Evolutionary conservation across 2,888 invertebrate species (phyloP), one percentile per base, ranked within the genome.

Genomic region (Acrocera orbiculus): DNA sequence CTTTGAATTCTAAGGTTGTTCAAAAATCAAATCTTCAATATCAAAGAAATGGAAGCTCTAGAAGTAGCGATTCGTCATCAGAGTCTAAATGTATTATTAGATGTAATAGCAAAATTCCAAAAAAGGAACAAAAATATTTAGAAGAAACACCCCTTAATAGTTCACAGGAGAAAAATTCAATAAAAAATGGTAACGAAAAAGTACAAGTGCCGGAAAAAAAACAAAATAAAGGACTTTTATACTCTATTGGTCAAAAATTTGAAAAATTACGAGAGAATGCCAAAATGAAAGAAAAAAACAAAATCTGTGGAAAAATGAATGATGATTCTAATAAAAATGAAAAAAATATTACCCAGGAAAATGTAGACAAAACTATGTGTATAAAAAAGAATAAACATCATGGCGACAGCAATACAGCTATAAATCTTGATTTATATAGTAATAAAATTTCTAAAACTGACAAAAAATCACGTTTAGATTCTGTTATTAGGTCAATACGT

Each of bases 211-310:
- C 64, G 6, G 73, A 72, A 48, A 74, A 73, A 55, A 73, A 74
- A 54, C 63, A 69, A 2, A 66, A 62, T 41, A 59, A 65, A 44
- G 69, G 66, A 39, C 63, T 85, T 44, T 60, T 83, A 25, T 79
- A 79, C 49, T 73, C 74, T 1, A 69, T 83, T 45, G 81, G 85
- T 27, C 80, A 79, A 49, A 77, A 76, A 52, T 65, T 77, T 48
- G 78, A 78, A 55, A 78, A 76, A 51, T 65, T 78, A 23, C 62
- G 68, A 3, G 61, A 61, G 38, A 60, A 61, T 14, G 56, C 70
- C 2, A 65, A 68, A 31, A 64, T 61, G 39, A 55, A 52, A 29
- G 56, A 56, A 4, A 55, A 52, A 13, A 5, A 22, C 30, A 4
- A n/a, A 16, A 5, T 16, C 13, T 9, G 16, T 47, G 3, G 51